Evolutionary conservation across 1,140 invertebrate genomes (phyloP).

Genomic region (Leptopilina clavipes): DNA sequence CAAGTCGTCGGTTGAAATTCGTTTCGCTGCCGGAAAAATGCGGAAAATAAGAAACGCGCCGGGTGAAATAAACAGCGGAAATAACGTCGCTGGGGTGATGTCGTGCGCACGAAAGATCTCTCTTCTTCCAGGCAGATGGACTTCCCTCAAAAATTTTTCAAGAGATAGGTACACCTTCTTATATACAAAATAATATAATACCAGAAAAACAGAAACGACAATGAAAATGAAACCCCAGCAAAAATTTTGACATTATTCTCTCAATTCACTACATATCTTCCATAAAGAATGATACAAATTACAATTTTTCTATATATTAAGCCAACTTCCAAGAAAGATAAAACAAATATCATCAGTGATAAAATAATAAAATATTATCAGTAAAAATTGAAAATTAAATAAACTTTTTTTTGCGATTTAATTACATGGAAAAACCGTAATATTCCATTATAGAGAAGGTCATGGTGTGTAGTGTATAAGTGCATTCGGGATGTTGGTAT

Average conservation of each 20-base stretch:
- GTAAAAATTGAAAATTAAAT: no score
- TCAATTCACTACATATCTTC: no score
- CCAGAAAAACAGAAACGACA: no score
- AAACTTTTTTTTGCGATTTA: background rate
- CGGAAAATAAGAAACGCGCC: constrained; percentile 33
- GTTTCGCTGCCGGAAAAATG: constrained; percentile 33
- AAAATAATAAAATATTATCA: no score
- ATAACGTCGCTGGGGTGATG: constrained; percentile 18
- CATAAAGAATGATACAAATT: no score
- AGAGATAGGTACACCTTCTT: background rate
- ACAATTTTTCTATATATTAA: no score
- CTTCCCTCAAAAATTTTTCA: constrained; percentile 16
- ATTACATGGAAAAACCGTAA: constrained; percentile 7
- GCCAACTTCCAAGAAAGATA: no score
- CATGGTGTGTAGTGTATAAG: background rate
- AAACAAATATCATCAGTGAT: no score
- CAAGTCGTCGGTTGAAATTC: constrained; percentile 33
- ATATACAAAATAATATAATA: no score
- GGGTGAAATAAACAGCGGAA: constrained; percentile 32
- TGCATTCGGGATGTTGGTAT: background rate
- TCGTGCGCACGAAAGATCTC: constrained; percentile 32
- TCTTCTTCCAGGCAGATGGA: constrained; percentile 16
- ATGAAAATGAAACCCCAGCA: no score
- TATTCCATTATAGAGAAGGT: background rate
- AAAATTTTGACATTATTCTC: no score